Conservation (phyloP, 2,797 vertebrate genomes). For the Lutjanus campechanus region DNA sequence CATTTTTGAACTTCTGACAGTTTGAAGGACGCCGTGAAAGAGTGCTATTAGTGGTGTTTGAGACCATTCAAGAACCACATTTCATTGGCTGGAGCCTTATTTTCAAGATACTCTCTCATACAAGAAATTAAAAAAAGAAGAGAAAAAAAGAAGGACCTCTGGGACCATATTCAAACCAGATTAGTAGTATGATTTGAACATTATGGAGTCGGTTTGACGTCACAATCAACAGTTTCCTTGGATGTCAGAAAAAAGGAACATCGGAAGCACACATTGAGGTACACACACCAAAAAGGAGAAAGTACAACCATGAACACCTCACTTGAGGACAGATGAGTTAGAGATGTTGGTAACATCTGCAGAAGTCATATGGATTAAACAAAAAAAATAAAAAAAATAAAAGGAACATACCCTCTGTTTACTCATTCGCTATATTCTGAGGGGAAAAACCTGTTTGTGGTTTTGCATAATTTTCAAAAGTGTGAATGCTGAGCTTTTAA, state of each 20-base stretch:
- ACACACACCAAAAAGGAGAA: too few species aligned
- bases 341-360: too few species aligned
- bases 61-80: slow-evolving; percentile 12
- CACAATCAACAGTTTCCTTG: not conserved
- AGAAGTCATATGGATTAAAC: too few species aligned
- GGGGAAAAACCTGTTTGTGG: not conserved
- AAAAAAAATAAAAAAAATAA: too few species aligned
- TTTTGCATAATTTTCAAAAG: not conserved
- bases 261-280: too few species aligned
- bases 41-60: slow-evolving; percentile 47
- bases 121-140: slow-evolving; percentile 1
- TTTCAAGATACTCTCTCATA: not conserved
- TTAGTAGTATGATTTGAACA: slow-evolving; percentile 7
- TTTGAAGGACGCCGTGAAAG: slow-evolving; percentile 37
- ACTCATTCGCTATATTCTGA: not conserved
- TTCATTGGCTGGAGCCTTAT: not conserved
- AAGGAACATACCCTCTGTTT: not conserved
- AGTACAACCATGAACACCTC: too few species aligned
- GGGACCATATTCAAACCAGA: not conserved
- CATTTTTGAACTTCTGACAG: slow-evolving; percentile 28
- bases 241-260: not conserved
- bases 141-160: not conserved
- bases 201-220: not conserved
- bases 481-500: not conserved
- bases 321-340: too few species aligned